Evolutionary conservation across 2,113 vertebrate genomes (phyloP).

Genomic region (Coracopsis vasa): DNA sequence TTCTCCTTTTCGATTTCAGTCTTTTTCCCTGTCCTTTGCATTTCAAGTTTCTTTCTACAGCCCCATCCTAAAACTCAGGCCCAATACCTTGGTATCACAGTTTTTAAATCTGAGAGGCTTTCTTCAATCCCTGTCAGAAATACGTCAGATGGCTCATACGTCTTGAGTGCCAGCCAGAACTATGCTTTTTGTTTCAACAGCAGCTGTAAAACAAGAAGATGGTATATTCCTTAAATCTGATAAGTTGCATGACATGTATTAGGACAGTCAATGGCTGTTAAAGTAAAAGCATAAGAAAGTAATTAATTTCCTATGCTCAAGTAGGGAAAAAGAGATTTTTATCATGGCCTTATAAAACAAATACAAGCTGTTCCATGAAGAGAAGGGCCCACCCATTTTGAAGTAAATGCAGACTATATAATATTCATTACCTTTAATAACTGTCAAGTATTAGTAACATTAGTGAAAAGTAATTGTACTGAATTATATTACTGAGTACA

Average conservation of each 20-base stretch:
- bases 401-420: background rate
- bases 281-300: background rate
- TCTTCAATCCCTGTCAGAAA: background rate
- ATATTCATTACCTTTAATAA: background rate
- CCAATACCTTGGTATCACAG: background rate
- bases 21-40: background rate
- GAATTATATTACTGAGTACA: background rate
- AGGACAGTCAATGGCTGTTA: background rate
- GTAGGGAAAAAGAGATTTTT: background rate
- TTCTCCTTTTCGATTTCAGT: background rate
- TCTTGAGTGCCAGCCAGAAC: background rate
- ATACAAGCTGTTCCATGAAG: background rate
- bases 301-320: background rate
- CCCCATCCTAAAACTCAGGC: background rate
- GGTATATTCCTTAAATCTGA: background rate
- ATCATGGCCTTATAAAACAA: background rate
- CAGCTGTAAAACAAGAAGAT: background rate
- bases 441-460: background rate
- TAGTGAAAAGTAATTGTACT: background rate
- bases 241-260: fast-evolving
- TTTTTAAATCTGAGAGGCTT: background rate
- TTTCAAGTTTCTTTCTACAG: background rate
- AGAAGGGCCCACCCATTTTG: background rate
- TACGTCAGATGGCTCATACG: background rate
- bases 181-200: background rate